Base-by-base conservation (phyloP, 2,888 invertebrate genomes). In the Euplexia lucipara region DNA sequence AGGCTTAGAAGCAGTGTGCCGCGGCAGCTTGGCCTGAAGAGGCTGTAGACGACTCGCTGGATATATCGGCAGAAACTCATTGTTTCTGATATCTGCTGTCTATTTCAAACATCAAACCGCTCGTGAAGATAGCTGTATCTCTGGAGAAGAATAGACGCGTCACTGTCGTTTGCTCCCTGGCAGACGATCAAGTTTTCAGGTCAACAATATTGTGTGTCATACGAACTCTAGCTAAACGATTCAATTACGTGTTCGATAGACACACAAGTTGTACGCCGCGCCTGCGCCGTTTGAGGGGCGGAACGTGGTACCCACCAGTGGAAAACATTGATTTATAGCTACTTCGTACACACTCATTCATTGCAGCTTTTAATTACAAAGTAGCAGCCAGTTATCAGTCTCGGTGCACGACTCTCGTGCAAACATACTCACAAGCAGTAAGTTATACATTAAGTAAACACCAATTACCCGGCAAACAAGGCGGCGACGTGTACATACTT, bases 361-460 rank as follows among this genome's bases (percentile, higher is more conserved):
- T 9, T 41, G 66, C 49, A 47, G 34, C 18, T 45, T 32, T 20
- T 75, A 42, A 62, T 69, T 45, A 69, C 69, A 54, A 41, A 69
- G 57, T 20, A 57, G 75, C 57, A 63, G 62, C 16, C 45, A 34
- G 49, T 45, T 75, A 72, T 72, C 72, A 72, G 75, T 45, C 18
- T 42, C 49, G 67, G 37, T 59, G 44, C 52, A 18, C 18, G 45
- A 44, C 42, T 39, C 39, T 68, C 57, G 48, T 59, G 48, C 52
- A 72, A 72, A 73, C 51, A 67, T 30, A 56, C 62, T 61, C 18
- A 39, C 47, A 14, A 26, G 49, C 48, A 42, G 26, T 30, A 30
- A 37, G n/a, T 35, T 52, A 37, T 22, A 54, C 34, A 58, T 58
- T 59, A 49, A 45, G 52, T 42, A 56, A 72, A 72, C 59, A 59